Percentiles rank a stretch among this genome's conserved stretches.
Conservation (phyloP, 2,888 invertebrate species). For the Tetanocera ferruginea region DNA sequence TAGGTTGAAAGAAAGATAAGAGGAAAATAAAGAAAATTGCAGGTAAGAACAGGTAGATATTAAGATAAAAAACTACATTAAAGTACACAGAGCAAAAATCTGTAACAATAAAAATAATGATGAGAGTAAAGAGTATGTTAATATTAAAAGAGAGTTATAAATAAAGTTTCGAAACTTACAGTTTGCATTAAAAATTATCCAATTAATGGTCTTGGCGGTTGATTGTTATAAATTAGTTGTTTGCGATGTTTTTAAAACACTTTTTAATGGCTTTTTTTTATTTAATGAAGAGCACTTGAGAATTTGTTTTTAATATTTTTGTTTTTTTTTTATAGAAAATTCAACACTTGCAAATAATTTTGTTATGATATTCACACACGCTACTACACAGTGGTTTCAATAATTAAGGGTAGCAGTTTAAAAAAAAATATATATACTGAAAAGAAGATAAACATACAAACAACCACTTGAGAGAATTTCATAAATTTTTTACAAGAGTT, state of each 20-base stretch:
- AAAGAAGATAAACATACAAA: neutral
- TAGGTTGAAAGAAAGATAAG: neutral
- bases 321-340: conserved; percentile 11
- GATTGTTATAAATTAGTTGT: neutral
- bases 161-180: conserved; percentile 26
- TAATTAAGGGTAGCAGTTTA: neutral
- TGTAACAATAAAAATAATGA: neutral
- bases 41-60: neutral
- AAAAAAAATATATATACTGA: neutral
- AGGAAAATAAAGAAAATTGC: neutral
- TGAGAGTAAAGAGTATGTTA: neutral
- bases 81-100: neutral
- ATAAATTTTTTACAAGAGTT: neutral
- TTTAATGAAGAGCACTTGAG: neutral
- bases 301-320: too few relatives aligned
- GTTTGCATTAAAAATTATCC: conserved; percentile 21
- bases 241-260: neutral
- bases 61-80: neutral
- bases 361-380: neutral
- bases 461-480: neutral
- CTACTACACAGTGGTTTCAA: conserved; percentile 7
- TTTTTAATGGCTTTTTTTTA: neutral
- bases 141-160: neutral
- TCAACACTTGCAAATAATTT: conserved; percentile 27
- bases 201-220: neutral